phyloP scores from a whole-genome alignment of 2,113 vertebrate species.

The Dascyllus trimaculatus region DNA sequence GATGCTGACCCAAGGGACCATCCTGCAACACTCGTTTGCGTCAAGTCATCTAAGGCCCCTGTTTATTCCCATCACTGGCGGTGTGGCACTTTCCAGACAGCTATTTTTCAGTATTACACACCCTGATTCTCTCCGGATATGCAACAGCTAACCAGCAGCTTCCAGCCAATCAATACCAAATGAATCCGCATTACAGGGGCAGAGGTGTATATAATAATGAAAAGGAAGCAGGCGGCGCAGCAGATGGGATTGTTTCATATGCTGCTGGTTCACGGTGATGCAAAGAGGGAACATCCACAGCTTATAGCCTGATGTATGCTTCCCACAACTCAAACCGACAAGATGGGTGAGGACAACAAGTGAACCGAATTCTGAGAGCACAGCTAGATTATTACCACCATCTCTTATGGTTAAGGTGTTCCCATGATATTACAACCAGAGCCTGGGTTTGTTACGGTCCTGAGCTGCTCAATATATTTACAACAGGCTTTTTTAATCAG shows the following conservation, averaged over 20 bases:
- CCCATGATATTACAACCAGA: constrained; percentile 1
- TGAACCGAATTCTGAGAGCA: constrained; percentile 26
- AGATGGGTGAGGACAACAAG: constrained; percentile 15
- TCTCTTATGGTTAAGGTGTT: background rate
- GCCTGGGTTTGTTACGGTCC: background rate
- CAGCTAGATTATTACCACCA: constrained; percentile 3
- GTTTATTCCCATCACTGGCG: constrained; percentile 15
- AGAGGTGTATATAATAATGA: constrained; percentile 43
- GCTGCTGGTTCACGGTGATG: constrained; percentile 62
- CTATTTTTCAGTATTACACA: background rate
- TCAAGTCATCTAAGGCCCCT: constrained; percentile 6
- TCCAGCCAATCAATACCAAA: constrained; percentile 58
- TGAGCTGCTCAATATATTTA: background rate
- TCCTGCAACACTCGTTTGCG: constrained; percentile 16
- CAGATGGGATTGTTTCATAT: constrained; percentile 69
- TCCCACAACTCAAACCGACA: constrained; percentile 60
- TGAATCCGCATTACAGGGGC: constrained; percentile 30
- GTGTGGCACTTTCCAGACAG: constrained; percentile 7
- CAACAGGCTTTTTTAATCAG: background rate
- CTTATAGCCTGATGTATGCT: constrained; percentile 64
- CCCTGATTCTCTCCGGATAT: background rate
- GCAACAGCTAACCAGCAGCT: constrained; percentile 1
- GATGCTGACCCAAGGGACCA: constrained; percentile 26
- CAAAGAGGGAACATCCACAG: constrained; percentile 38
- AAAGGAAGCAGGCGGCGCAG: constrained; percentile 40